Percentiles rank a stretch among this genome's conserved stretches.
These are phyloP conservation scores for Clarias laeviceps DNA, from an alignment of 2,797 vertebrate genomes.

Conservation along the genomic window DNA sequence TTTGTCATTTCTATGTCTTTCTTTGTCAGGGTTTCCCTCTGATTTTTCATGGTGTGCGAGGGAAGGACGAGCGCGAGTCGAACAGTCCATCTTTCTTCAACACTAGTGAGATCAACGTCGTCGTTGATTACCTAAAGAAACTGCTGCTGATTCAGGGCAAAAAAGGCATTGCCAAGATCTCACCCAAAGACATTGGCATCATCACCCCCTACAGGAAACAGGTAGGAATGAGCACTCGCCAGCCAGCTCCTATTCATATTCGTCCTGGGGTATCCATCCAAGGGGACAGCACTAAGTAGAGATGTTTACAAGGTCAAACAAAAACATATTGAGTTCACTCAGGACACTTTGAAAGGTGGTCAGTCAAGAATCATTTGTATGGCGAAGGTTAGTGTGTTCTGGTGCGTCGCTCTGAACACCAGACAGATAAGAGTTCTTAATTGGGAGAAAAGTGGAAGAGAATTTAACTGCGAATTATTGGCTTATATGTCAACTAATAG, in stretches of 20 bases:
- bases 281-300: background rate
- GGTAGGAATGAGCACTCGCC: constrained; percentile 65
- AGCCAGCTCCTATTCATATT: background rate
- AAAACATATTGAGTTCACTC: background rate
- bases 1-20: background rate
- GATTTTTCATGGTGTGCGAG: constrained; percentile 88
- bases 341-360: background rate
- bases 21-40: constrained; percentile 84
- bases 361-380: background rate
- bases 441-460: background rate
- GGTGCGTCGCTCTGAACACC: background rate
- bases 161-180: constrained; percentile 69
- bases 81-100: constrained; percentile 95
- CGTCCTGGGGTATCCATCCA: background rate
- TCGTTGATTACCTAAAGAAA: constrained; percentile 82
- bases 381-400: too few species aligned
- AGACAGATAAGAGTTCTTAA: background rate
- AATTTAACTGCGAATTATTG: background rate
- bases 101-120: constrained; percentile 78
- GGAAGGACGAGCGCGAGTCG: constrained; percentile 80
- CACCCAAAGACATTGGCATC: constrained; percentile 84
- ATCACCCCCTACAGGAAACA: constrained; percentile 96
- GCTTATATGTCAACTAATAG: background rate
- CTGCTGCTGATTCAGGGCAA: constrained; percentile 79
- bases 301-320: background rate